phyloP scores from a whole-genome alignment of 2,113 vertebrate genomes.

The Bubo blakistoni region DNA sequence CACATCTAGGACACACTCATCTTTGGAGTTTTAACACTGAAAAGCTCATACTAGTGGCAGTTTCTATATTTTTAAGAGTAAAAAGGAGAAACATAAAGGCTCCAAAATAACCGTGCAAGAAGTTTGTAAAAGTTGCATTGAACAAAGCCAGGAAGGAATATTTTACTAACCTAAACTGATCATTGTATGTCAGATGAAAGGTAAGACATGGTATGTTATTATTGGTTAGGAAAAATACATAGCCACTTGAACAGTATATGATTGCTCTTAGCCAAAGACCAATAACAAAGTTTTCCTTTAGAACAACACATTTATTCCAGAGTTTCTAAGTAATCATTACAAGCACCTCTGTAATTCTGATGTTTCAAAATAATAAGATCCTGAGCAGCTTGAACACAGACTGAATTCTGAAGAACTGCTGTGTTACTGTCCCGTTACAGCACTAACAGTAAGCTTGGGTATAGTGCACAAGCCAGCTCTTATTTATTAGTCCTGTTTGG shows the following conservation, averaged over 20 bases:
- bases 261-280: neutral
- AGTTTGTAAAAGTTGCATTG: neutral
- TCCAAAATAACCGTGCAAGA: neutral
- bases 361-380: neutral
- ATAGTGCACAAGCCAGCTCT: neutral
- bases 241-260: neutral
- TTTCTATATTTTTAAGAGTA: neutral
- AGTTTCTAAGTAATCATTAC: neutral
- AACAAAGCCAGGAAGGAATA: neutral
- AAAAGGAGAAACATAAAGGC: neutral
- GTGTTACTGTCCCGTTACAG: neutral
- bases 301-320: neutral
- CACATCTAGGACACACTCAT: rapidly evolving
- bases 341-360: neutral
- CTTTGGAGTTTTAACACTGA: neutral
- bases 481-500: neutral
- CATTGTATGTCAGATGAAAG: neutral
- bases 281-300: neutral
- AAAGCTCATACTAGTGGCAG: neutral
- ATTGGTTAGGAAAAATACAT: neutral
- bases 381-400: neutral
- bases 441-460: neutral
- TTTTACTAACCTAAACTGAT: neutral
- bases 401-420: neutral
- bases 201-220: neutral